Conservation (phyloP, 2,797 vertebrate species). For the Phrynocephalus vlangalii region DNA sequence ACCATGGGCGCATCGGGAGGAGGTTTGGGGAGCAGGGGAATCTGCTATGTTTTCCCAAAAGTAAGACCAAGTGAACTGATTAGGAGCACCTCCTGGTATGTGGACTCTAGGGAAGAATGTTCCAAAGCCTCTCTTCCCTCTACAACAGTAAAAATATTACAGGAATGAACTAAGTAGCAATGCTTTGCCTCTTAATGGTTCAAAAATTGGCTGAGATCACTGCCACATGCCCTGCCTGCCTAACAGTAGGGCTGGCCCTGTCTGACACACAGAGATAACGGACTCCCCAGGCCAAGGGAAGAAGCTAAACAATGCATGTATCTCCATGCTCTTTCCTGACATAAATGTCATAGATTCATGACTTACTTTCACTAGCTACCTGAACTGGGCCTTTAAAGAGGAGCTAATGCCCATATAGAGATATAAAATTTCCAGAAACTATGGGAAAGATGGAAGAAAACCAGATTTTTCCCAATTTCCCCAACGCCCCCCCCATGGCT, state of each 20-base stretch:
- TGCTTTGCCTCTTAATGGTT: background rate
- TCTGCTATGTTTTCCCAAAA: background rate
- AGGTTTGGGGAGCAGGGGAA: too few species aligned
- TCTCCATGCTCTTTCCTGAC: too few species aligned
- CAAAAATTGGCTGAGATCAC: background rate
- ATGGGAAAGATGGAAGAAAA: too few species aligned
- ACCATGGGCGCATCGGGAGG: too few species aligned
- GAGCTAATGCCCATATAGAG: background rate
- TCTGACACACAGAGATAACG: background rate
- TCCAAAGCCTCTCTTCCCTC: background rate
- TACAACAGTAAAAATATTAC: background rate
- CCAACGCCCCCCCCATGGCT: too few species aligned
- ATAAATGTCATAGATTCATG: background rate
- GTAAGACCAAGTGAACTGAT: background rate
- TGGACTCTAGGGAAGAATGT: background rate
- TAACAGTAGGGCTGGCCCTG: background rate
- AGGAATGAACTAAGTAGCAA: background rate
- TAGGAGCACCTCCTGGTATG: too few species aligned
- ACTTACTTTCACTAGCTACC: background rate
- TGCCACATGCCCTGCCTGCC: background rate
- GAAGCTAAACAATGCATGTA: too few species aligned
- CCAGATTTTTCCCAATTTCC: too few species aligned
- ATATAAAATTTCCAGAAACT: too few species aligned
- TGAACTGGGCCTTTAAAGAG: background rate
- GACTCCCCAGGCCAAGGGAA: too few species aligned